Evolutionary conservation across 1,140 invertebrate species (phyloP).

Genomic region (Bombus soroeensis): DNA sequence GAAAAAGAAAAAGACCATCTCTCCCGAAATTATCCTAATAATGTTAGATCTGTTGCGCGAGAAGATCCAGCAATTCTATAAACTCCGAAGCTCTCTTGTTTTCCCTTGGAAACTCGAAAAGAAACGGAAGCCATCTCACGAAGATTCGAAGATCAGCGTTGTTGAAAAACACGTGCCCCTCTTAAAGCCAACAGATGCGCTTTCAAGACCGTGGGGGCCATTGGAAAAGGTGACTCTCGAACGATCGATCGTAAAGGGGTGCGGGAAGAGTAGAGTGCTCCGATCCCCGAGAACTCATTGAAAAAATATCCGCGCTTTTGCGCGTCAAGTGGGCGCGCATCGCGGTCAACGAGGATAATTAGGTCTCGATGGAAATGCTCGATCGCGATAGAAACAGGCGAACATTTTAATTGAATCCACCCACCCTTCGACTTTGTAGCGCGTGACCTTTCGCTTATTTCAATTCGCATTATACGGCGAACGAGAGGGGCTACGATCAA

Average conservation of each 20-base stretch:
- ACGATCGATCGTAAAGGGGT: not conserved
- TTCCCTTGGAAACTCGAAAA: not conserved
- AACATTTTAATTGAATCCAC: constrained; percentile 3
- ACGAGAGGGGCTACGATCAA: not conserved
- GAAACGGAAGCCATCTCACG: not conserved
- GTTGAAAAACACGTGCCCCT: not conserved
- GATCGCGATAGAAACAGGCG: constrained; percentile 19
- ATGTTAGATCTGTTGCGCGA: no score
- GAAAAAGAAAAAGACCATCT: no score
- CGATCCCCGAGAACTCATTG: not conserved
- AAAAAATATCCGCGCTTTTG: not conserved
- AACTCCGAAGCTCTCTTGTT: not conserved
- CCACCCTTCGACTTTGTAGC: not conserved
- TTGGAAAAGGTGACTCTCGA: not conserved
- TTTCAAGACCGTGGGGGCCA: not conserved
- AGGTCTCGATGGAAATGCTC: constrained; percentile 11
- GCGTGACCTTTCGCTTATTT: not conserved
- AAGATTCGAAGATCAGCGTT: not conserved
- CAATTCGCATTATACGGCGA: no score
- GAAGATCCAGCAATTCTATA: no score
- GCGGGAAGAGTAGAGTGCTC: not conserved
- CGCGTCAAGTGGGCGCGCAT: constrained; percentile 16
- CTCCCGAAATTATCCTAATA: no score
- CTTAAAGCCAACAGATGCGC: not conserved
- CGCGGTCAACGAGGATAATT: constrained; percentile 47